Evolutionary conservation across 2,113 vertebrate genomes (phyloP), one percentile per base, ranked within the genome.

Genomic region (Boulengeromyrus knoepffleri): DNA sequence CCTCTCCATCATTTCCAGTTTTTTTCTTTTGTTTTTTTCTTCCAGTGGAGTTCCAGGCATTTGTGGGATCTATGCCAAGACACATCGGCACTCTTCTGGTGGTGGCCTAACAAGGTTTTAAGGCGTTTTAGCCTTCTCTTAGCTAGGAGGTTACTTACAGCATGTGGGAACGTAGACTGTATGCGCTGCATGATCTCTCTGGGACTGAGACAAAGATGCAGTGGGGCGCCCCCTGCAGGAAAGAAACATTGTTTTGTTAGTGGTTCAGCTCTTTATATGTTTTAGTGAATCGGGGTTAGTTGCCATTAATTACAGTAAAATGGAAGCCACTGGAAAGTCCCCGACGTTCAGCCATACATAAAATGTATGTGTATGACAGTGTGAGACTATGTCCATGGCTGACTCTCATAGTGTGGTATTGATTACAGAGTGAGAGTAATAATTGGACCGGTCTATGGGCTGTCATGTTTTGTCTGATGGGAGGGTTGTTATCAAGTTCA

Each of bases 391-490:
- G n/a, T 66, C 94, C 94, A 95, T 94, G 94, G 92, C 94, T 93
- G 94, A 94, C 94, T 93, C 93, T 94, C 92, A 74, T 91, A 94
- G 92, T 93, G 93, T 91, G 91, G 90, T 96, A 96, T 96, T 94
- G 95, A 96, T 96, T 96, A 85, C 77, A 94, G 93, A 89, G 93
- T 91, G 92, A 90, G 94, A 92, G 92, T 94, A 95, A 95, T 96
- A 95, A 96, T 96, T 96, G 96, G 94, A 91, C 92, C 90, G 93
- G 93, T 94, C 94, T 95, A 94, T 95, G 95, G 94, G 93, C 95
- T 95, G 95, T 95, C 95, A 95, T 96, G 95, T 96, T 94, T 92
- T 62, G 93, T 92, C 93, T 95, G 95, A 95, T 95, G 95, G 95
- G 94, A 85, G 92, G 92, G 94, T 93, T 92, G 94, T 93, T 92